Base-by-base conservation (phyloP, 2,888 invertebrate species). In the Cephus pulcher region DNA sequence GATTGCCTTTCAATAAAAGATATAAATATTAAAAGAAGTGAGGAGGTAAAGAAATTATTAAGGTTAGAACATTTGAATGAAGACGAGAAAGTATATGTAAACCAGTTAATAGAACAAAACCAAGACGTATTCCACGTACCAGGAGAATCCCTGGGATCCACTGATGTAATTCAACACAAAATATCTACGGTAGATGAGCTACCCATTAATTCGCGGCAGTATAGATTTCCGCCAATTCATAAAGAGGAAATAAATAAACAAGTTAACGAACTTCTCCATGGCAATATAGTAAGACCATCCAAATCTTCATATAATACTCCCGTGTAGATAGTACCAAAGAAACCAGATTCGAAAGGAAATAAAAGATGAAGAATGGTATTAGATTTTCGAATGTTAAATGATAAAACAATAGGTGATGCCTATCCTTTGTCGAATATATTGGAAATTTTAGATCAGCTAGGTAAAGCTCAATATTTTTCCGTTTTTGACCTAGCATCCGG, bases 401-500 rank as follows among this genome's bases (percentile, higher is more conserved):
- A 82, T 33, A 80, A 82, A 76, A 82, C 81, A 1, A 15, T 82
- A 9, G 77, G 76, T 0, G 82, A 84, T 33, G 80, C 81, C 23
- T 84, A 78, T 12, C 84, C 85, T 0, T 40, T 86, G 1, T 86
- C 87, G 0, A 82, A 84, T 23, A 86, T 88, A 4, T 83, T 80
- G 0, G 84, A 86, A 1, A 88, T 86, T 30, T 73, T 88, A 6
- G 84, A 88, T 35, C 80, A 82, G 75, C 40, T 88, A 6, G 82
- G 86, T 12, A 79, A 82, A 12, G 82, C 84, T 34, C 80, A 76
- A 56, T 86, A 84, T 33, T 86, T 89, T 56, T 82, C 84, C 1
- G 84, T 84, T 1, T 75, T 89, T 1, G 88, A 89, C 76, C 75
- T 88, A 1, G 85, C 84, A 12, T 81, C 82, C 4, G 87, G 85